Percentiles rank a stretch among this genome's conserved stretches.
These are phyloP conservation scores for Drosophila persimilis DNA, from an alignment of 1,140 invertebrate genomes.

Conservation along the genomic window DNA sequence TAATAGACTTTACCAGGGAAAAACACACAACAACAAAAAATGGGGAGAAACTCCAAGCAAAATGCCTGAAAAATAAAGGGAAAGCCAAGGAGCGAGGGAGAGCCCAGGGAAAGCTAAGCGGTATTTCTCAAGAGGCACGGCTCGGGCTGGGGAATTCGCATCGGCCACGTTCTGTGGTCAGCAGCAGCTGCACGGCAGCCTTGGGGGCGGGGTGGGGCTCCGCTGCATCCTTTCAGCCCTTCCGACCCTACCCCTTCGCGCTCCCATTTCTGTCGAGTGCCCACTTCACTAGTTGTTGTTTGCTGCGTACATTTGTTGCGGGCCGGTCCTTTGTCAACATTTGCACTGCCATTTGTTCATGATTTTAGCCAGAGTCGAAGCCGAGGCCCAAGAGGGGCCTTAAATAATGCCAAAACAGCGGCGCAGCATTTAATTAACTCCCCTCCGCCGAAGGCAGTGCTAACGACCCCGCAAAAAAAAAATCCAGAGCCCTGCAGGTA, in stretches of 20 bases:
- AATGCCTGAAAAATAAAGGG: constrained; percentile 64
- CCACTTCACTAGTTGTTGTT: constrained; percentile 50
- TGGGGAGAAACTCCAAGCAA: constrained; percentile 42
- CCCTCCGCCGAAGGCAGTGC: not conserved
- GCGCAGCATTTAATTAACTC: constrained; percentile 25
- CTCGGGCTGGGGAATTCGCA: constrained; percentile 40
- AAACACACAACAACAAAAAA: constrained; percentile 31
- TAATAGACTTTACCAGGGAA: constrained; percentile 72
- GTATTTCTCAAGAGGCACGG: constrained; percentile 67
- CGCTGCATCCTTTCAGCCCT: constrained; percentile 41
- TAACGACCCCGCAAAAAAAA: not conserved
- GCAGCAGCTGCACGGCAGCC: constrained; percentile 16
- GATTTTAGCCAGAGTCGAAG: constrained; percentile 25
- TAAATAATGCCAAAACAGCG: constrained; percentile 1
- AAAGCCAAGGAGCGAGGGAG: not conserved
- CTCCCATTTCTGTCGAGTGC: constrained; percentile 56
- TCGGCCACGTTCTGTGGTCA: constrained; percentile 42
- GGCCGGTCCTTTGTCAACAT: constrained; percentile 57
- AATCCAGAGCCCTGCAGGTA: no score
- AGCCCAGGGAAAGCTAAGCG: constrained; percentile 55
- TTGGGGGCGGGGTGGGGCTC: not conserved
- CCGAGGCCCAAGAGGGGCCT: not conserved
- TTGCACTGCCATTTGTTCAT: constrained; percentile 68
- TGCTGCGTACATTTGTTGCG: constrained; percentile 33
- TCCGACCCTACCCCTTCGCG: constrained; percentile 22